phyloP scores from a whole-genome alignment of 64 coral and sea anemone species.

The Actinia tenebrosa region DNA sequence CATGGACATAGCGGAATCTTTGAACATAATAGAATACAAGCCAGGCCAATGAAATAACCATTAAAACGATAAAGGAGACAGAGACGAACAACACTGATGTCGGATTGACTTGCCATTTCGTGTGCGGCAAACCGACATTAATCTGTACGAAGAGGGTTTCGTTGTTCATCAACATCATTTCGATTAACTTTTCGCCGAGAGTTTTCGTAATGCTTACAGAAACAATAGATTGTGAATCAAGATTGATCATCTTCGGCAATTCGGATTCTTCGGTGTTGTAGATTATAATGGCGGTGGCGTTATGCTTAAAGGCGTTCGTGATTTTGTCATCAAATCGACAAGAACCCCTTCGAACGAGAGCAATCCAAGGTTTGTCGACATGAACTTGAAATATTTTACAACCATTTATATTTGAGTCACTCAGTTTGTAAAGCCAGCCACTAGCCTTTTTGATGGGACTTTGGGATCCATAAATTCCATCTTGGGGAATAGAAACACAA shows the following conservation, averaged over 20 bases:
- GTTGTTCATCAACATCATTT: slow-evolving; percentile 43
- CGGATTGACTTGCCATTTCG: slow-evolving; percentile 75
- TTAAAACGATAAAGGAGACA: slow-evolving; percentile 93
- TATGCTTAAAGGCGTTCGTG: slow-evolving; percentile 67
- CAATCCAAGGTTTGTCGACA: slow-evolving; percentile 57
- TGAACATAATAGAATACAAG: slow-evolving; percentile 97
- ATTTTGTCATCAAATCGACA: slow-evolving; percentile 75
- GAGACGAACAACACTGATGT: slow-evolving; percentile 98
- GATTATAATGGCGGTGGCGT: slow-evolving; percentile 75
- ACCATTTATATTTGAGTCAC: slow-evolving; percentile 47
- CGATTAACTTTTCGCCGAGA: slow-evolving; percentile 55
- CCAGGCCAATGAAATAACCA: slow-evolving; percentile 99
- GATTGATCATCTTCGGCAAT: slow-evolving; percentile 31
- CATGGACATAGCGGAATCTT: slow-evolving; percentile 91
- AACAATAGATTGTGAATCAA: slow-evolving; percentile 26
- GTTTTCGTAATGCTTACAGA: slow-evolving; percentile 67
- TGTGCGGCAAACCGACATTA: background rate
- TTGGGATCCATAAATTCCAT: slow-evolving; percentile 44
- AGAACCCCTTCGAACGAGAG: slow-evolving; percentile 53
- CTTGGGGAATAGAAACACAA: slow-evolving; percentile 21
- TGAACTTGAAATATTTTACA: slow-evolving; percentile 48
- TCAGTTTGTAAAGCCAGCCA: slow-evolving; percentile 58
- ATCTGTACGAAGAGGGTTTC: slow-evolving; percentile 71
- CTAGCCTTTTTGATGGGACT: slow-evolving; percentile 36
- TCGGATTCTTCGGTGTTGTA: slow-evolving; percentile 52